Evolutionary conservation across 1,140 invertebrate species (phyloP), one percentile per base, ranked within the genome.

Genomic region (Ylistrum balloti): DNA sequence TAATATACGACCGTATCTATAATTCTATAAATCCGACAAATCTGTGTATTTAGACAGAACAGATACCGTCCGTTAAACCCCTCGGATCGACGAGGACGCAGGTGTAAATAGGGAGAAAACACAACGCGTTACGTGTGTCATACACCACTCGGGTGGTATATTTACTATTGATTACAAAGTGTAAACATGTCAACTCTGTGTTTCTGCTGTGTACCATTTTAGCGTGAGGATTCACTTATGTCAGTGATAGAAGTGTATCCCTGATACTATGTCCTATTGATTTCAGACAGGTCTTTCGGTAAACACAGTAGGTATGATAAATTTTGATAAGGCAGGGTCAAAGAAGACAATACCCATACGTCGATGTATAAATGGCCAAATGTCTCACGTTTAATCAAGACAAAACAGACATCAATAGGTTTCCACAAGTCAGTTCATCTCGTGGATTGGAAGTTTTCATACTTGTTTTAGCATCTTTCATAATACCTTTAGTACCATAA

Each of bases 241-340:
- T 74, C 56, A 74, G 22, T 74, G 28, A 74, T 74, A 28, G 56
- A 28, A 5, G 56, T 28, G 3, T 17, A 74, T 74, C 56, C 56
- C 56, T 28, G 56, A 74, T 74, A 74, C 56, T 74, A 5, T 28
- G 17, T 74, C n/a, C 0, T n/a, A 74, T 74, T 74, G 56, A 74
- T 74, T 74, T 74, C 56, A n/a, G 56, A 74, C 28, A 74, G n/a
- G 28, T 22, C 56, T 74, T 28, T 28, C 11, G 56, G 56, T 74
- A 74, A 74, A 74, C n/a, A 74, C 7, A 11, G 56, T 74, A 74
- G n/a, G 56, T 74, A 74, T 74, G 56, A 74, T 74, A 74, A 22
- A 74, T n/a, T 74, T 28, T 74, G 56, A 74, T 74, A 74, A 74
- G 22, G 56, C n/a, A 28, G 56, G n/a, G 41, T 45, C 41, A 17